Base-by-base conservation (phyloP, 2,888 invertebrate genomes). In the Apotomis turbidana region DNA sequence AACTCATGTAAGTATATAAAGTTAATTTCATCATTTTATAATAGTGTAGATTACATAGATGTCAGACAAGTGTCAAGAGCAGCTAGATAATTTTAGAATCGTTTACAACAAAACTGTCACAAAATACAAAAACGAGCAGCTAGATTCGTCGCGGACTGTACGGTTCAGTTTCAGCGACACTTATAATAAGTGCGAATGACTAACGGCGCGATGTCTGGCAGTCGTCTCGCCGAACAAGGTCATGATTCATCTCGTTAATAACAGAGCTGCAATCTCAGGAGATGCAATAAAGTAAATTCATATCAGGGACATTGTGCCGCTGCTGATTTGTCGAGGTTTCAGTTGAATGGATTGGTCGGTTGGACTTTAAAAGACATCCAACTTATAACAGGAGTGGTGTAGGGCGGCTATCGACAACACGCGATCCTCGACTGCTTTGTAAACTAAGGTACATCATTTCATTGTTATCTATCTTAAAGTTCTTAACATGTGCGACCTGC, bases 181-280 rank as follows among this genome's bases (percentile, higher is more conserved):
- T 66, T 57, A 55, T 58, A 58, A 58, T 66, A 66, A 66, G 55
- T 66, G 46, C 27, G 66, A 36, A 57, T 66, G 66, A 66, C 55
- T 66, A 66, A 46, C 46, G 44, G 46, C 55, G 41, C 54, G 57
- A 58, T 72, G 81, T 79, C 81, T 81, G 80, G 77, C 64, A 70
- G 76, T 70, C 76, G 81, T 81, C 81, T 81, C 80, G 78, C 61
- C 69, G 60, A 49, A 66, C 78, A 80, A 79, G 81, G 80, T 77
- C 76, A 79, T 78, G 80, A 78, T 73, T 76, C 44, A 57, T 58
- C 57, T 57, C 70, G 66, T 46, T 46, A 66, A 66, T 66, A 66
- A 66, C 55, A 15, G 66, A 36, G 46, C 46, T 66, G 55, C 55
- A 66, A 66, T 66, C 66, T 57, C 55, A n/a, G 66, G 15, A 64